Evolutionary conservation across 2,888 invertebrate species (phyloP), one percentile per base, ranked within the genome.

Genomic region (Sinopyrophorus schimmeli): DNA sequence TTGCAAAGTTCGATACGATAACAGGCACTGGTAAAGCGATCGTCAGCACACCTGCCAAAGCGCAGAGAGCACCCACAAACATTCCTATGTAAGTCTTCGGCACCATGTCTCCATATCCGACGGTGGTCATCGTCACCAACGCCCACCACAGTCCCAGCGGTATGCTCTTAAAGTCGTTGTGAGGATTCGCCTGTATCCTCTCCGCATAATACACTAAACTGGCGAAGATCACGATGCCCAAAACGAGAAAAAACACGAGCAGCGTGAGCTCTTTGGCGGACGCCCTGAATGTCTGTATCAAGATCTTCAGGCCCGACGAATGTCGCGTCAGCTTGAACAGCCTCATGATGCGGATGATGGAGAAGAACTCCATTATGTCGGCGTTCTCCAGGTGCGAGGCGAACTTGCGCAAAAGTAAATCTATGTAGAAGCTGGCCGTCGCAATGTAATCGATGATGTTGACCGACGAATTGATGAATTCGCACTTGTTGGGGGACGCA

Each of bases 361-460:
- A 91, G 79, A 97, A 94, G 80, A 97, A 97, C 77, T 97, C 97
- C 69, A 97, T 81, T 62, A 97, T 94, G 69, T 94, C 94, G 23
- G 93, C 93, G 76, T 94, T 94, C 77, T 93, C 92, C 60, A 94
- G 77, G 70, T 93, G 90, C 32, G 91, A 87, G 46, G 92, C 92
- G 75, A 92, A 91, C 71, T 87, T 88, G 70, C 93, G 90, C 59
- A 94, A 82, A 64, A 87, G 83, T 70, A 95, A 79, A 76, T 96
- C 95, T 74, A 94, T 88, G 82, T 98, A 99, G 80, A 99, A 99
- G 73, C 95, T 96, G 74, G 97, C 82, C 23, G 98, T 99, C 56
- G 99, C 98, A 64, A 98, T 92, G 77, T 97, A 95, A 77, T 99
- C 99, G 77, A 99, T 99, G 74, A 99, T 89, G 78, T 99, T 99